Conservation (phyloP, 1,140 invertebrate species). For the Drosophila quadrilineata region DNA sequence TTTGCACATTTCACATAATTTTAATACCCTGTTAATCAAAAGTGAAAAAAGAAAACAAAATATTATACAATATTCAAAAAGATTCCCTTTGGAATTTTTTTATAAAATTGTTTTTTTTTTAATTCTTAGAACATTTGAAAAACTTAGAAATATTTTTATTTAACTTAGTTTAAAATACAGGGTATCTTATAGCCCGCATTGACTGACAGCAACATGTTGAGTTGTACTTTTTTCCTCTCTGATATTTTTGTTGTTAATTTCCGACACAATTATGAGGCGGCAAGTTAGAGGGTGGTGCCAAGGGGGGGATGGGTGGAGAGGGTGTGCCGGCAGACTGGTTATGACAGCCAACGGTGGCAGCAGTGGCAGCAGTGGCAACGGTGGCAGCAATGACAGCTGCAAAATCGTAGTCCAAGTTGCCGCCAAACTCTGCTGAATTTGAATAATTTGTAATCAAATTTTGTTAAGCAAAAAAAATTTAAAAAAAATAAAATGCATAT, state of each 20-base stretch:
- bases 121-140: too few species aligned
- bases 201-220: too few species aligned
- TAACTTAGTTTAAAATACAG: too few species aligned
- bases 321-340: constrained; percentile 49
- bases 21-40: too few species aligned
- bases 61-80: too few species aligned
- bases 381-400: constrained; percentile 32
- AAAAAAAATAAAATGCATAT: neutral
- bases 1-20: constrained; percentile 46
- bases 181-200: too few species aligned
- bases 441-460: constrained; percentile 74
- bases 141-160: too few species aligned
- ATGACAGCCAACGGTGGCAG: constrained; percentile 72
- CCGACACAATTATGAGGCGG: constrained; percentile 64
- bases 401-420: constrained; percentile 2
- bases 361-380: constrained; percentile 46
- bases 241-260: constrained; percentile 60
- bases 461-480: constrained; percentile 5
- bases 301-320: neutral
- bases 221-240: neutral
- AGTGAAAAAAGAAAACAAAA: too few species aligned
- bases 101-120: too few species aligned
- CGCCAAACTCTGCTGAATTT: constrained; percentile 52
- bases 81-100: too few species aligned
- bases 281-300: constrained; percentile 10